phyloP scores from a whole-genome alignment of 2,888 invertebrate species.

The Phyllotreta cruciferae region DNA sequence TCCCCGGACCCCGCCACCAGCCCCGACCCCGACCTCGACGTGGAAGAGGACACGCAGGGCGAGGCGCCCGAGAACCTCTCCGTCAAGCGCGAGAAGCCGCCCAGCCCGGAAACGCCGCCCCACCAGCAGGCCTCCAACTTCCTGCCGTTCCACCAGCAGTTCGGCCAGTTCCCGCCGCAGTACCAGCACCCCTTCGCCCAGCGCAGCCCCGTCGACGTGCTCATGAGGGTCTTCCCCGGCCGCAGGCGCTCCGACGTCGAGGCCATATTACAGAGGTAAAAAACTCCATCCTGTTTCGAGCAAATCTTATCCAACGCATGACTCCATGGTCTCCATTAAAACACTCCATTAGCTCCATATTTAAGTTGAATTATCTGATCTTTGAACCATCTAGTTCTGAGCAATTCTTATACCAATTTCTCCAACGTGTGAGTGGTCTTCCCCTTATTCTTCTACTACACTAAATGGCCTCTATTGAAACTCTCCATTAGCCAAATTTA shows the following conservation, averaged over 20 bases:
- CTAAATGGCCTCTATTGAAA: background rate
- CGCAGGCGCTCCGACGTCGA: conserved; percentile 87
- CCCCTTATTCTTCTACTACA: too few species aligned
- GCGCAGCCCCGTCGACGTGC: conserved; percentile 85
- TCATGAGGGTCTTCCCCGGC: conserved; percentile 88
- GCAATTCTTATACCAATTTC: too few species aligned
- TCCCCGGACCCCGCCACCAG: conserved; percentile 49
- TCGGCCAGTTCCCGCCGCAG: conserved; percentile 62
- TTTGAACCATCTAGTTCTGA: too few species aligned
- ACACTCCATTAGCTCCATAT: too few species aligned
- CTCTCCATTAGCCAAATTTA: too few species aligned
- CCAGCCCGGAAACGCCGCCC: conserved; percentile 60
- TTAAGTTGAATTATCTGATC: too few species aligned
- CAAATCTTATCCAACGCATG: too few species aligned
- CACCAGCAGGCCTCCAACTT: conserved; percentile 53
- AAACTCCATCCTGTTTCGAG: too few species aligned
- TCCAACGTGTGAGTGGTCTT: too few species aligned
- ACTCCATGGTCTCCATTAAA: too few species aligned
- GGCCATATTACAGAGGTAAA: conserved; percentile 74
- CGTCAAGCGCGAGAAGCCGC: conserved; percentile 68
- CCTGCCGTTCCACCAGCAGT: conserved; percentile 61
- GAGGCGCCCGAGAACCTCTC: conserved; percentile 81
- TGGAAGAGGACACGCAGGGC: conserved; percentile 63
- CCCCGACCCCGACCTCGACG: conserved; percentile 62
- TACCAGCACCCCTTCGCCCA: conserved; percentile 59